phyloP scores from a whole-genome alignment of 1,140 invertebrate species.

The Drosophila elegans region DNA sequence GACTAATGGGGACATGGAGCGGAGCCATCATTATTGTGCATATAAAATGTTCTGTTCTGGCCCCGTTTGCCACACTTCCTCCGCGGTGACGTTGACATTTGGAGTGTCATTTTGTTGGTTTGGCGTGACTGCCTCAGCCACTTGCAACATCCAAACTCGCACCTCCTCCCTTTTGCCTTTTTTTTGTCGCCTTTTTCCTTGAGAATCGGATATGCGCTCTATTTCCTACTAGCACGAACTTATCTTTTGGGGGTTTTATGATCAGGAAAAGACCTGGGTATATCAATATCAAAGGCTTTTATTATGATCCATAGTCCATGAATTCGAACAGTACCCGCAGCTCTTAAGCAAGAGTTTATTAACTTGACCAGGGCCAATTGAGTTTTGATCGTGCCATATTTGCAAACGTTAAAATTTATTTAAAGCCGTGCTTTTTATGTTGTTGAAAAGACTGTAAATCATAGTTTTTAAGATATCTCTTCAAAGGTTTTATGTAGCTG shows the following conservation, averaged over 20 bases:
- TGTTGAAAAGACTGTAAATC: too few relatives aligned
- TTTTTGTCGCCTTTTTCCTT: not conserved
- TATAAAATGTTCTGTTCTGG: conserved; percentile 37
- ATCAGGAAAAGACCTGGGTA: not conserved
- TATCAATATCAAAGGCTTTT: too few relatives aligned
- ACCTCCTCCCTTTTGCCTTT: too few relatives aligned
- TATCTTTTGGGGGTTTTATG: not conserved
- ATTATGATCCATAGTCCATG: too few relatives aligned
- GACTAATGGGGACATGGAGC: not conserved
- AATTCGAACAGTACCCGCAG: too few relatives aligned
- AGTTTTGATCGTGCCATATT: too few relatives aligned
- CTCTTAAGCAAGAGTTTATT: too few relatives aligned
- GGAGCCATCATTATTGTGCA: conserved; percentile 37
- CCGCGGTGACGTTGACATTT: conserved; percentile 69
- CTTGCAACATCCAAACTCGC: conserved; percentile 2
- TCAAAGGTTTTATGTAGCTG: too few relatives aligned
- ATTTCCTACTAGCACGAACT: not conserved
- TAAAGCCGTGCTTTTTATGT: too few relatives aligned
- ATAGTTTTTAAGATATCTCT: too few relatives aligned
- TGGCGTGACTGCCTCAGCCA: conserved; percentile 26
- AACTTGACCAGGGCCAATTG: too few relatives aligned
- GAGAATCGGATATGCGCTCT: not conserved
- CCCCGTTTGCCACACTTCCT: conserved; percentile 19
- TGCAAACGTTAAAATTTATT: too few relatives aligned
- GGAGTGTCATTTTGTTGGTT: conserved; percentile 66